Evolutionary conservation across 2,888 invertebrate genomes (phyloP).

Genomic region (Idaea biselata): DNA sequence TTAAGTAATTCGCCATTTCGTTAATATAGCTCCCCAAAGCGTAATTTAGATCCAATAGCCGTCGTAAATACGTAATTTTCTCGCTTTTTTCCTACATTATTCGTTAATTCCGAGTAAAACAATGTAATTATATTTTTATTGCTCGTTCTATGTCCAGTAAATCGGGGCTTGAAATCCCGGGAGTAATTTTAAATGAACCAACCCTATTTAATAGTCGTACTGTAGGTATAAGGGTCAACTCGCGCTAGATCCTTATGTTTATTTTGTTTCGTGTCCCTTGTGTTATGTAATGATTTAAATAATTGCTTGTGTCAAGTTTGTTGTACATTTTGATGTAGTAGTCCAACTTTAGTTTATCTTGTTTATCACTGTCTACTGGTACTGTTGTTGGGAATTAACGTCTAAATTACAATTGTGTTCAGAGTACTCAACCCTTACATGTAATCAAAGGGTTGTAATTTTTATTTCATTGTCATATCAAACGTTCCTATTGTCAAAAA

Average conservation of each 20-base stretch:
- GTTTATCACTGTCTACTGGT: conserved; percentile 7
- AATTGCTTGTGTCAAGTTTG: conserved; percentile 54
- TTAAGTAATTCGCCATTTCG: conserved; percentile 47
- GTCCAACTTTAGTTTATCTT: conserved; percentile 22
- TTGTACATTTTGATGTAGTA: conserved; percentile 37
- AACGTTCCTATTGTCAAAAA: no score
- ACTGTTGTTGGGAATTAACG: not conserved
- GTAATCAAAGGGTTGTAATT: not conserved
- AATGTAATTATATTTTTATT: conserved; percentile 77
- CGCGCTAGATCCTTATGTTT: conserved; percentile 57
- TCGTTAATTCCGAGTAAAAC: conserved; percentile 63
- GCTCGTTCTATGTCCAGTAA: conserved; percentile 73
- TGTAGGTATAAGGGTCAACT: conserved; percentile 55
- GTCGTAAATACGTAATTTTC: conserved; percentile 53
- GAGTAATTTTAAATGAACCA: conserved; percentile 66
- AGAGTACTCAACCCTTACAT: not conserved
- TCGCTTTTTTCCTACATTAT: conserved; percentile 52
- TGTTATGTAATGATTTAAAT: conserved; percentile 60
- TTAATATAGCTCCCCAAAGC: conserved; percentile 49
- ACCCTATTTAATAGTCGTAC: conserved; percentile 69
- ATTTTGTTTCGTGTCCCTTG: conserved; percentile 52
- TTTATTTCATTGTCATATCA: not conserved
- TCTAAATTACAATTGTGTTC: not conserved
- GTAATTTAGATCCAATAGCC: conserved; percentile 49
- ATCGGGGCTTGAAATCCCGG: conserved; percentile 65